Evolutionary conservation across 2,797 vertebrate genomes (phyloP).

Genomic region (Astyanax mexicanus): DNA sequence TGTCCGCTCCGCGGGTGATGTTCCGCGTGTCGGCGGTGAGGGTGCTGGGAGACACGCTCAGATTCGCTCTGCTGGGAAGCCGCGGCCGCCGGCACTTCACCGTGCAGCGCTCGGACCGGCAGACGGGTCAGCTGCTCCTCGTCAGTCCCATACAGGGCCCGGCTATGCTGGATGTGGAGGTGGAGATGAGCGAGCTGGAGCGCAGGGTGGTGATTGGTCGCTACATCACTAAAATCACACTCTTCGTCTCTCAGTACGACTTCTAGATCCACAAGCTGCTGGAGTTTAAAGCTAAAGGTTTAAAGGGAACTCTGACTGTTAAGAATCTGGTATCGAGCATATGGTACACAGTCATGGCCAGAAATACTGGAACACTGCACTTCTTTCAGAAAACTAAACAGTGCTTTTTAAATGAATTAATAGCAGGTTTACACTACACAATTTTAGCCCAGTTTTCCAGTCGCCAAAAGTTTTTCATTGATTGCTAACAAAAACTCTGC

Average conservation of each 20-base stretch:
- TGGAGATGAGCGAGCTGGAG: slow-evolving; percentile 90
- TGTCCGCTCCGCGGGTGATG: slow-evolving; percentile 82
- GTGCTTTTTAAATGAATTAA: too few species aligned
- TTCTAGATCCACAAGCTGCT: slow-evolving; percentile 73
- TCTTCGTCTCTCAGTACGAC: slow-evolving; percentile 85
- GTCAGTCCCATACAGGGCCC: slow-evolving; percentile 81
- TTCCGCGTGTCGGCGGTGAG: slow-evolving; percentile 86
- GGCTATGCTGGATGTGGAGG: slow-evolving; percentile 80
- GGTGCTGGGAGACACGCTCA: slow-evolving; percentile 82
- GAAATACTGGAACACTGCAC: too few species aligned
- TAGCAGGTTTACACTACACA: too few species aligned
- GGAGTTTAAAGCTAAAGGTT: neutral
- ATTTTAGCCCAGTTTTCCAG: too few species aligned
- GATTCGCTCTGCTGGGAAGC: slow-evolving; percentile 80
- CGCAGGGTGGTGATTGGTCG: slow-evolving; percentile 79
- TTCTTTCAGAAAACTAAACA: too few species aligned
- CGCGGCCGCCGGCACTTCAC: slow-evolving; percentile 77
- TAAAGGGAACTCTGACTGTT: too few species aligned
- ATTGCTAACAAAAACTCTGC: too few species aligned
- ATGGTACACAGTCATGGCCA: too few species aligned
- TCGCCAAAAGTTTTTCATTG: too few species aligned
- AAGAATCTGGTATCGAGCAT: too few species aligned
- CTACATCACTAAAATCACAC: slow-evolving; percentile 87
- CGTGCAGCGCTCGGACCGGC: slow-evolving; percentile 81
- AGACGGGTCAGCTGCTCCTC: slow-evolving; percentile 86